These are phyloP conservation scores for Cheilinus undulatus DNA, from an alignment of 2,113 vertebrate species.

Conservation along the genomic window DNA sequence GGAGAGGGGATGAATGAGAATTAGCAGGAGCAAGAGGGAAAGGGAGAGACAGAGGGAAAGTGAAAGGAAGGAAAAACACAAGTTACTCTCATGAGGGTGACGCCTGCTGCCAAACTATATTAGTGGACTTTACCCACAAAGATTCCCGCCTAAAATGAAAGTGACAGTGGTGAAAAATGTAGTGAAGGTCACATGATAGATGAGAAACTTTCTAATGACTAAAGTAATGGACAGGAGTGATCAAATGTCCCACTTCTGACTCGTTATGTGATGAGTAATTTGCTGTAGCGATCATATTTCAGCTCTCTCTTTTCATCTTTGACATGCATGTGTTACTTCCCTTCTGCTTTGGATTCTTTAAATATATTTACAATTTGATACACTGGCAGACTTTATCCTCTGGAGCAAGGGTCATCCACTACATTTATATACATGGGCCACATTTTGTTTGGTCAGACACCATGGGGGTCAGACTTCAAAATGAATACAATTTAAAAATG, in stretches of 20 bases:
- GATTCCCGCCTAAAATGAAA: neutral
- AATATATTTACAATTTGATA: conserved; percentile 31
- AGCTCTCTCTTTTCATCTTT: conserved; percentile 21
- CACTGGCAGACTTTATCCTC: conserved; percentile 37
- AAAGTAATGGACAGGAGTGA: neutral
- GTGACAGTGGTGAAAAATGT: neutral
- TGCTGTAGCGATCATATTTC: conserved; percentile 20
- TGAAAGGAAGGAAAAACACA: conserved; percentile 31
- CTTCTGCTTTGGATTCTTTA: conserved; percentile 44
- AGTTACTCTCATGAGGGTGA: conserved; percentile 34
- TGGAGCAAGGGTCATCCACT: too few species aligned
- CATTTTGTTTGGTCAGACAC: too few species aligned
- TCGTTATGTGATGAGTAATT: conserved; percentile 14
- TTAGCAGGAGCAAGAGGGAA: neutral
- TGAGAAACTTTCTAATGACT: neutral
- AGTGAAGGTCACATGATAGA: neutral
- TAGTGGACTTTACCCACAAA: neutral
- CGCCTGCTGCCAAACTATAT: conserved; percentile 33
- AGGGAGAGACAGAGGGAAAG: conserved; percentile 7
- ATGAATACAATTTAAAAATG: too few species aligned
- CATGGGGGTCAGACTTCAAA: too few species aligned
- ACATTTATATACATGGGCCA: too few species aligned
- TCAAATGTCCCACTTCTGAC: neutral
- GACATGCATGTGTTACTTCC: conserved; percentile 9
- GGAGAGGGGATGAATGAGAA: neutral